Conservation (phyloP, 2,888 invertebrate species). For the Tinea trinotella region DNA sequence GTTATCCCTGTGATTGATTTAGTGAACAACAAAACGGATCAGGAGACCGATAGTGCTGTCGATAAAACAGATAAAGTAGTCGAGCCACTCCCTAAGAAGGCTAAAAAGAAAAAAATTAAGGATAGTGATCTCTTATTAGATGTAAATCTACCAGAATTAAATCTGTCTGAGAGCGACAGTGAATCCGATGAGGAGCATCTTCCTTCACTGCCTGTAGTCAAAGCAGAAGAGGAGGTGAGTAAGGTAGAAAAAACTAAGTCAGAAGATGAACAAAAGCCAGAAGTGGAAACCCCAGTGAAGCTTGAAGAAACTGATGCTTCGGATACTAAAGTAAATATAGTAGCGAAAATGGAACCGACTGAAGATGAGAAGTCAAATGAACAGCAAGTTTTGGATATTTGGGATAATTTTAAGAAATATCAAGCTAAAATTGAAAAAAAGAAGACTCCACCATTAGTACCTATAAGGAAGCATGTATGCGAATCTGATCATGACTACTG, state of each 20-base stretch:
- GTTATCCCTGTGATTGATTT: constrained; percentile 51
- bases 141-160: constrained; percentile 82
- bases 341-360: constrained; percentile 29
- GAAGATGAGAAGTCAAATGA: constrained; percentile 63
- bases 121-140: constrained; percentile 63
- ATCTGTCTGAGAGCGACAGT: constrained; percentile 88
- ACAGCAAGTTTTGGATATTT: constrained; percentile 78
- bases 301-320: constrained; percentile 28
- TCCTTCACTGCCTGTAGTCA: constrained; percentile 36
- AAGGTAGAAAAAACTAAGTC: constrained; percentile 30
- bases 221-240: constrained; percentile 32
- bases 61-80: constrained; percentile 33
- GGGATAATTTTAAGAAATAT: constrained; percentile 84
- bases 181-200: constrained; percentile 62
- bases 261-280: constrained; percentile 23
- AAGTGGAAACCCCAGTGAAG: constrained; percentile 27
- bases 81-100: constrained; percentile 50
- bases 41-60: constrained; percentile 41
- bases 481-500: constrained; percentile 86
- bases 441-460: constrained; percentile 57
- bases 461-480: constrained; percentile 70
- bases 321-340: constrained; percentile 26
- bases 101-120: constrained; percentile 59
- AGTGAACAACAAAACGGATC: constrained; percentile 44
- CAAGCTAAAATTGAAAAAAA: constrained; percentile 78